These are phyloP conservation scores for Ennomos erosarius DNA, from an alignment of 2,888 invertebrate species.

Conservation along the genomic window DNA sequence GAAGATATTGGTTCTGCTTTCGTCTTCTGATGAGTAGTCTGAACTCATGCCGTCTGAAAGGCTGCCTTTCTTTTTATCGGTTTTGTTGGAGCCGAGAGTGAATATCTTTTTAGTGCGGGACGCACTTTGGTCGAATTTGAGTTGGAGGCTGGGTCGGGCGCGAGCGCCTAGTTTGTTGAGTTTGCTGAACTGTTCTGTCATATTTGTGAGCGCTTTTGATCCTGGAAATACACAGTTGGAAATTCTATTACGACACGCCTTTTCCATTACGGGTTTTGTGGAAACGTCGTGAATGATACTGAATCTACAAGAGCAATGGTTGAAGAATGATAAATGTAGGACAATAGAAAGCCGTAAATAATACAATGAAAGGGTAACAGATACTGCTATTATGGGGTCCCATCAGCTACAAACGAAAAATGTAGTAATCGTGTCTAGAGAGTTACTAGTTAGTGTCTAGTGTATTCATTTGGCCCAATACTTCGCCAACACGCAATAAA, in stretches of 20 bases:
- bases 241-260: background rate
- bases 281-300: no score
- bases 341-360: no score
- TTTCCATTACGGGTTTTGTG: no score
- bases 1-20: conserved; percentile 77
- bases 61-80: conserved; percentile 86
- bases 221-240: conserved; percentile 78
- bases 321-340: no score
- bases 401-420: no score
- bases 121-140: conserved; percentile 77
- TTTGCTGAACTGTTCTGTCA: conserved; percentile 94
- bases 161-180: conserved; percentile 89
- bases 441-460: no score
- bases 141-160: conserved; percentile 79
- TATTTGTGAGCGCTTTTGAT: conserved; percentile 93
- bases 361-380: no score
- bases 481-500: no score
- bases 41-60: conserved; percentile 87
- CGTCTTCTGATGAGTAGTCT: conserved; percentile 83
- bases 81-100: conserved; percentile 75
- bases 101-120: conserved; percentile 80
- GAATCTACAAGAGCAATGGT: no score
- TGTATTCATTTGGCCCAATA: no score
- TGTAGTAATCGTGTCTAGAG: no score
- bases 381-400: no score